Conservation (phyloP, 2,113 vertebrate species). For the Prionailurus viverrinus region DNA sequence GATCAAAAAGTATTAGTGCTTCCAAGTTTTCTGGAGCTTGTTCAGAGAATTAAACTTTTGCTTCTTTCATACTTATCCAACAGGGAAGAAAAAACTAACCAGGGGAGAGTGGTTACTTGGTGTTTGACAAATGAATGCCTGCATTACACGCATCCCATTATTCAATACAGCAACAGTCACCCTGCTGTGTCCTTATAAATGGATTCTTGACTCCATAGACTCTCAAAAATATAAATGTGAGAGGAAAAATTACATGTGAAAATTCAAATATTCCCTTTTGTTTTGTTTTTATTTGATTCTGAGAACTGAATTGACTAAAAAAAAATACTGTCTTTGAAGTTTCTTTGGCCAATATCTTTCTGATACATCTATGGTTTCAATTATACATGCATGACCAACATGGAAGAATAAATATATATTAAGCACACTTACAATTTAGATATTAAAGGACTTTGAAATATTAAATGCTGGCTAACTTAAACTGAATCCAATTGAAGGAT, state of each 20-base stretch:
- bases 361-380: not conserved
- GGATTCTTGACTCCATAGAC: not conserved
- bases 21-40: slow-evolving; percentile 68
- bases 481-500: not conserved
- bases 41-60: slow-evolving; percentile 74
- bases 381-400: not conserved
- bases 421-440: not conserved
- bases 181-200: not conserved
- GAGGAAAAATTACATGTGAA: not conserved
- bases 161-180: not conserved
- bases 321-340: not conserved
- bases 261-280: slow-evolving; percentile 36
- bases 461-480: not conserved
- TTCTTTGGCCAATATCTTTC: not conserved
- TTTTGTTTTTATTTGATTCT: slow-evolving; percentile 9
- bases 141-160: not conserved
- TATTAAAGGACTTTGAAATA: not conserved
- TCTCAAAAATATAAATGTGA: slow-evolving; percentile 1
- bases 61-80: slow-evolving; percentile 28
- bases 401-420: not conserved
- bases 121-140: not conserved
- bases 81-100: not conserved
- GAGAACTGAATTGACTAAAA: not conserved
- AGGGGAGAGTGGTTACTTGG: not conserved
- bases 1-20: slow-evolving; percentile 73